Base-by-base conservation (phyloP, 2,113 vertebrate species). In the Cynoglossus semilaevis region DNA sequence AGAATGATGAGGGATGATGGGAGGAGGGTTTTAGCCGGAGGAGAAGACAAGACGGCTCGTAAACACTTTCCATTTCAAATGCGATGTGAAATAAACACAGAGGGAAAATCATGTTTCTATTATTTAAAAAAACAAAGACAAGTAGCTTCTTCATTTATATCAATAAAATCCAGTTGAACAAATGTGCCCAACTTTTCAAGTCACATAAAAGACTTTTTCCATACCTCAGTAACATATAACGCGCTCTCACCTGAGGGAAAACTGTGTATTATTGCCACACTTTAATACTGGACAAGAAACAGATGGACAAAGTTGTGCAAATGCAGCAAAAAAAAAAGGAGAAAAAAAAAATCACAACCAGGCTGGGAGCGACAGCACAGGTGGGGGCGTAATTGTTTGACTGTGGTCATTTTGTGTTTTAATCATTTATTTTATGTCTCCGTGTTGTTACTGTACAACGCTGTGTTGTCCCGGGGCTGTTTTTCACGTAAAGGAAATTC, bases 1-100 rank as follows among this genome's bases (percentile, higher is more conserved):
- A 63, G 76, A 29, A 74, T 82, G 79, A 81, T 79, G 64, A 79
- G 69, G 66, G 67, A 85, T 74, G 67, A 85, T 72, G 67, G 63
- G 60, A 48, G 67, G 71, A 65, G 59, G 58, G 58, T 72, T 78
- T 60, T 40, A 58, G 36, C 45, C 59, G 67, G 51, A 59, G 74
- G 53, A 55, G 63, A 80, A 70, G 13, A 36, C 64, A 64, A 66
- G 74, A 78, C 61, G 49, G 37, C 35, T 47, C 42, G 44, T 57
- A 53, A 77, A 76, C 57, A 71, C 36, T 64, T 19, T 11, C 49
- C 7, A 22, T 36, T 68, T 19, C 51, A 37, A 50, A 63, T 49
- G 41, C 54, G 46, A 76, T 40, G 19, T 1, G 1, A 8, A 46
- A 13, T 8, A 62, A 57, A 44, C n/a, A 29, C n/a, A 29, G 6